Base-by-base conservation (phyloP, 2,113 vertebrate species). In the Clupea harengus region DNA sequence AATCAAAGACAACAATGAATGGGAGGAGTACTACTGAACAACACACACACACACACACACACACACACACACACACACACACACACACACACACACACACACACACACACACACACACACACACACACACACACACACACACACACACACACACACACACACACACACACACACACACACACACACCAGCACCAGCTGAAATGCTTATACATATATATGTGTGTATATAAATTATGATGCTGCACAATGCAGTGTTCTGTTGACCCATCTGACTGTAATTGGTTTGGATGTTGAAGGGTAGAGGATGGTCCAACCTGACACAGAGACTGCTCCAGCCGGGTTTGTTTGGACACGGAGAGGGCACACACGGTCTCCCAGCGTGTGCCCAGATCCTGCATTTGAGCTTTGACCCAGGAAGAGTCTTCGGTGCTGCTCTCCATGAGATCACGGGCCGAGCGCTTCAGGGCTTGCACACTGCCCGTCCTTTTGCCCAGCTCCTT, bases 301-400 rank as follows among this genome's bases (percentile, higher is more conserved):
- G 46, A 44, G 39, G 6, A 45, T 72, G 2, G 67, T 44, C 46
- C 84, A 93, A 99, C 98, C 97, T 99, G 97, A 13, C 92, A 94
- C 82, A 99, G 94, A 3, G 98, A 96, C 89, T 99, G 97, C 90
- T 99, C 97, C 86, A 99, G 92, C 0, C 98, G 96, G 0, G 95
- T 96, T 91, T 99, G 98, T 89, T 99, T 99, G 85, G 97, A 98
- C 67, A 99, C 93, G 0, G 98, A 99, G 3, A 98, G 95, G n/a
- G 96, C 94, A 84, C 98, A 99, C 89, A 99, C 97, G 0, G 96
- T 98, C 88, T 99, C 98, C 98, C 98, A 99, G 85, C 98, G 97
- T 2, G 94, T 96, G 93, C 98, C 94, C 15, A 99, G 92, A 89
- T 99, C 98, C 94, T 98, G 97, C 97, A 99, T 98, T 91, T 99